Conservation (phyloP, 2,113 vertebrate genomes). For the Morone chrysops region DNA sequence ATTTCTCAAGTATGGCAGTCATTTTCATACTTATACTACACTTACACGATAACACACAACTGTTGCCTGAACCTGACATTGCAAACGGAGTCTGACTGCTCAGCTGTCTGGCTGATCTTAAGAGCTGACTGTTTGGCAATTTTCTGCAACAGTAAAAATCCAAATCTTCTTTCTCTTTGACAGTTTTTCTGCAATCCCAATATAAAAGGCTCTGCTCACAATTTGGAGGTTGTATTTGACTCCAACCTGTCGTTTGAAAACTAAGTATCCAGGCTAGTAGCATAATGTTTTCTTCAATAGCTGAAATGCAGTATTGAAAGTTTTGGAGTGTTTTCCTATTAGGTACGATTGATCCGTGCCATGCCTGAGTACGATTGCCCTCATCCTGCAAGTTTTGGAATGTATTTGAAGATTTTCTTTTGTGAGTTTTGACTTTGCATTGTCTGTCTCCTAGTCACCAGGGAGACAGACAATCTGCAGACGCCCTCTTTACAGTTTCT, state of each 20-base stretch:
- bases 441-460: neutral
- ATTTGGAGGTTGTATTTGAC: neutral
- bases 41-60: neutral
- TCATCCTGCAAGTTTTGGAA: no score
- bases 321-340: no score
- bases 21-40: neutral
- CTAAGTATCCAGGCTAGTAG: neutral
- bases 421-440: neutral
- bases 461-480: neutral
- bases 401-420: neutral
- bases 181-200: neutral
- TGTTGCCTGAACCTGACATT: neutral
- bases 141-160: neutral
- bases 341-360: no score
- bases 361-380: no score
- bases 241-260: neutral
- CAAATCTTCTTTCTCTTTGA: neutral
- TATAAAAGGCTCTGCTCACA: neutral
- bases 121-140: neutral
- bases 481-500: neutral
- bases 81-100: neutral
- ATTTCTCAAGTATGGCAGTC: neutral
- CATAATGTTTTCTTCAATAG: neutral
- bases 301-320: no score
- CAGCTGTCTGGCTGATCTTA: neutral